These are phyloP conservation scores for Percopsis omiscomaycus DNA, from an alignment of 2,797 vertebrate species.

Conservation along the genomic window DNA sequence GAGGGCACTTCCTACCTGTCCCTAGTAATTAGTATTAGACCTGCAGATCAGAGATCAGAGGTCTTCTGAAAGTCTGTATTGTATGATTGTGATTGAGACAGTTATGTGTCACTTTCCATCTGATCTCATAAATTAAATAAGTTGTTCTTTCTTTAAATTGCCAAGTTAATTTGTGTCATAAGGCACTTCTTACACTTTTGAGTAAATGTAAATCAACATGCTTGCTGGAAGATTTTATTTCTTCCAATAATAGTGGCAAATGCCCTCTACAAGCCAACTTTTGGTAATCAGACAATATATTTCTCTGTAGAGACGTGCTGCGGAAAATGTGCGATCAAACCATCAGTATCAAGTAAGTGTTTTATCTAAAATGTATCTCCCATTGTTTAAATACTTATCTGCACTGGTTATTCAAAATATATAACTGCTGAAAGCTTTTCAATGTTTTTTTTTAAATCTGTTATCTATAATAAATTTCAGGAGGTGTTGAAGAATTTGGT, in stretches of 20 bases:
- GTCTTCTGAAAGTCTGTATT: too few species aligned
- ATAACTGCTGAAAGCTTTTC: too few species aligned
- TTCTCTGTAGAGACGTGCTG: constrained; percentile 84
- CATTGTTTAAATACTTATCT: too few species aligned
- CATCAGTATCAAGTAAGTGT: constrained; percentile 91
- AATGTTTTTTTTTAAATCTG: not conserved
- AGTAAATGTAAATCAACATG: not conserved
- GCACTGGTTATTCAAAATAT: too few species aligned
- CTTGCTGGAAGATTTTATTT: too few species aligned
- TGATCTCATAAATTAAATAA: constrained; percentile 11
- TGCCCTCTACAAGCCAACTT: not conserved
- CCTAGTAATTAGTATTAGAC: too few species aligned
- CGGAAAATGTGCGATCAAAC: constrained; percentile 88
- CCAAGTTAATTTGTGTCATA: constrained; percentile 4
- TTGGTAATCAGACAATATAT: constrained; percentile 6
- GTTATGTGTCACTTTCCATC: too few species aligned
- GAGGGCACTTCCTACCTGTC: too few species aligned
- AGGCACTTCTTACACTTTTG: not conserved
- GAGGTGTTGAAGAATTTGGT: constrained; percentile 94
- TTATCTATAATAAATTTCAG: constrained; percentile 65
- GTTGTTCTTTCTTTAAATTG: constrained; percentile 8
- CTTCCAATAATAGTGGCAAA: too few species aligned
- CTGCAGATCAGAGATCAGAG: too few species aligned
- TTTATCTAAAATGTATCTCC: not conserved
- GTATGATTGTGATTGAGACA: too few species aligned